Evolutionary conservation across 2,888 invertebrate genomes (phyloP).

Genomic region (Caenorhabditis parvicauda): DNA sequence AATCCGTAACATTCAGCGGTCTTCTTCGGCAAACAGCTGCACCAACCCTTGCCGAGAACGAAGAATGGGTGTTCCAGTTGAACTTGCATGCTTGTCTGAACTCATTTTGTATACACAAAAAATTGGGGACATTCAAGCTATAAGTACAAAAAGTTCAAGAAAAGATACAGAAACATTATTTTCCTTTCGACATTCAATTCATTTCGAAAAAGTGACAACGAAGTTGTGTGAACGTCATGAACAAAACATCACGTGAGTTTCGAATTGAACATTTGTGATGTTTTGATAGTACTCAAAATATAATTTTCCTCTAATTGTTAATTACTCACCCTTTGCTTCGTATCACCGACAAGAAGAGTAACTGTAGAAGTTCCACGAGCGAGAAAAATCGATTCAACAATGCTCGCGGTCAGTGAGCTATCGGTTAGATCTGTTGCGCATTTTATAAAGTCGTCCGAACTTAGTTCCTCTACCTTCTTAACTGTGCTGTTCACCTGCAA

Average conservation of each 20-base stretch:
- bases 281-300: too few relatives aligned
- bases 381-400: conserved; percentile 7
- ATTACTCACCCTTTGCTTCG: conserved; percentile 1
- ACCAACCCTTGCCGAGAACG: conserved; percentile 38
- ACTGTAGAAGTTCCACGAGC: conserved; percentile 7
- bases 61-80: conserved; percentile 36
- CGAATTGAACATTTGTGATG: not conserved
- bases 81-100: conserved; percentile 23
- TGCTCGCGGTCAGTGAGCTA: conserved; percentile 17
- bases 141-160: not conserved
- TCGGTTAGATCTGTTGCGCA: conserved; percentile 21
- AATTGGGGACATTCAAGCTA: too few relatives aligned
- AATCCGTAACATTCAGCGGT: conserved; percentile 25
- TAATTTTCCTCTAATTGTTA: too few relatives aligned
- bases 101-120: too few relatives aligned
- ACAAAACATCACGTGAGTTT: not conserved
- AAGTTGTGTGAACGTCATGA: not conserved
- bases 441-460: conserved; percentile 30
- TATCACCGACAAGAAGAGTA: conserved; percentile 8
- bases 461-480: conserved; percentile 24
- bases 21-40: conserved; percentile 17
- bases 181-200: not conserved
- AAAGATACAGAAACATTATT: not conserved
- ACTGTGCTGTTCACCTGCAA: too few relatives aligned
- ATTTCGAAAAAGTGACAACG: not conserved